Percentiles rank a stretch among this genome's conserved stretches.
Conservation (phyloP, 2,797 vertebrate species). For the Oryzias sinensis region DNA sequence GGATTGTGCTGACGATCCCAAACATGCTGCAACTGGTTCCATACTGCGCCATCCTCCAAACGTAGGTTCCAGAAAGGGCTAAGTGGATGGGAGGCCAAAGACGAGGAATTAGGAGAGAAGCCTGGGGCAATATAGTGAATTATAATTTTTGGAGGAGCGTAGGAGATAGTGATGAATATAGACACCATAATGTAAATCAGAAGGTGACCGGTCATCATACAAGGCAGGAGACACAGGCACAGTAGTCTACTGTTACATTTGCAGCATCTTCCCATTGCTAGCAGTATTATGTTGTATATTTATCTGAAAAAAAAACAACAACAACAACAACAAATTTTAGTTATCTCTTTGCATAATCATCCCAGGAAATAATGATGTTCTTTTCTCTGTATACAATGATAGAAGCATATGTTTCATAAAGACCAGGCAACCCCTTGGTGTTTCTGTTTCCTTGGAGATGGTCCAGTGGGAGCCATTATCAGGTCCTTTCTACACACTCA, state of each 20-base stretch:
- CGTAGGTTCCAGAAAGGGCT: constrained; percentile 79
- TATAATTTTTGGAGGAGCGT: constrained; percentile 68
- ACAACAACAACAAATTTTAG: neutral
- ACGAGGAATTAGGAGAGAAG: constrained; percentile 59
- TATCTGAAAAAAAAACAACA: constrained; percentile 32
- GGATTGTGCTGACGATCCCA: constrained; percentile 78
- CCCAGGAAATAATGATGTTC: neutral
- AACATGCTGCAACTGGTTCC: constrained; percentile 79
- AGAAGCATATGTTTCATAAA: constrained; percentile 15
- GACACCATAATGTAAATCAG: constrained; percentile 77
- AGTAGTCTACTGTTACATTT: constrained; percentile 73
- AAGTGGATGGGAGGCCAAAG: constrained; percentile 65
- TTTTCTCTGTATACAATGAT: neutral
- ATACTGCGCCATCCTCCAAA: constrained; percentile 71
- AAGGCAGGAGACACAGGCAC: constrained; percentile 81
- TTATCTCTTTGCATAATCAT: neutral
- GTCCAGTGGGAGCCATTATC: constrained; percentile 72
- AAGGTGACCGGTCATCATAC: constrained; percentile 81
- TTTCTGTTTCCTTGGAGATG: constrained; percentile 67
- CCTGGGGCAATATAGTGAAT: constrained; percentile 75
- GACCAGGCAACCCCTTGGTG: constrained; percentile 43
- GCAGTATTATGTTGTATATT: constrained; percentile 10
- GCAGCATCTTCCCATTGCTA: constrained; percentile 75
- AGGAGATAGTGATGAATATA: constrained; percentile 79
- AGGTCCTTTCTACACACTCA: constrained; percentile 54